Evolutionary conservation across 2,888 invertebrate species (phyloP).

Genomic region (Brenthis hecate): DNA sequence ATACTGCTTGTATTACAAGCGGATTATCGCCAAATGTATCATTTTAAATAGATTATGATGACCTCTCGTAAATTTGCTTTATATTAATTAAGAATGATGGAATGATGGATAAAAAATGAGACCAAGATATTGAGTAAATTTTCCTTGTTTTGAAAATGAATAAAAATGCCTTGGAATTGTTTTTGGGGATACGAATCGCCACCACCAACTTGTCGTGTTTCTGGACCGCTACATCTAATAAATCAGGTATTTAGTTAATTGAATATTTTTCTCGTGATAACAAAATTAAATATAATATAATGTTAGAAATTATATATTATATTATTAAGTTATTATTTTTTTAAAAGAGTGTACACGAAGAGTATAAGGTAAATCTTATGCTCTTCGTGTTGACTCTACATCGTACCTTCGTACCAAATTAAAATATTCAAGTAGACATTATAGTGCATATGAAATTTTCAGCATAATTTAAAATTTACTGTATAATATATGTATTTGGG

Average conservation of each 20-base stretch:
- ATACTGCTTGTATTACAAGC: neutral
- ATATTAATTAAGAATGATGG: neutral
- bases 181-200: conserved; percentile 76
- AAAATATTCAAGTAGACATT: neutral
- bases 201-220: conserved; percentile 70
- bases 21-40: neutral
- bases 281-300: neutral
- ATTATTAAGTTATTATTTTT: no score
- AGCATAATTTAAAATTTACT: no score
- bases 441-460: no score
- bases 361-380: no score
- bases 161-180: conserved; percentile 77
- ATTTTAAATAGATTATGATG: no score
- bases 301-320: no score
- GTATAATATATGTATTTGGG: no score
- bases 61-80: neutral
- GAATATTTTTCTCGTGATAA: neutral
- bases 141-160: conserved; percentile 46
- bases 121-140: conserved; percentile 20
- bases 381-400: no score
- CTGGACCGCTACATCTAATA: conserved; percentile 67
- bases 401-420: neutral
- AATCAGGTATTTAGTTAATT: conserved; percentile 58
- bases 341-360: no score
- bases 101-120: conserved; percentile 18